phyloP scores from a whole-genome alignment of 2,888 invertebrate species.

The Anticlea derivata region DNA sequence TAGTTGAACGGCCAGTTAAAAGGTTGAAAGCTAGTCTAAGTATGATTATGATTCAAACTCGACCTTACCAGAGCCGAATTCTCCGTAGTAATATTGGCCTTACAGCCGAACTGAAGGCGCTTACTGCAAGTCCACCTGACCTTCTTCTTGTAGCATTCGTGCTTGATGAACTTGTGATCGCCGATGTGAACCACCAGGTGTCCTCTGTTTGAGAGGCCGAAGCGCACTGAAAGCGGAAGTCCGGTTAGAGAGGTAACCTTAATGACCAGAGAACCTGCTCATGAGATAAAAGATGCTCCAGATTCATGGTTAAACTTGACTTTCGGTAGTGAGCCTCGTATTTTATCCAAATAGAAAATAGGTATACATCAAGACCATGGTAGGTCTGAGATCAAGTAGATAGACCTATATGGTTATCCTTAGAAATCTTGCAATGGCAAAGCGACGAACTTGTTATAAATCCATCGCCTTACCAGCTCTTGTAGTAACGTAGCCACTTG shows the following conservation, averaged over 20 bases:
- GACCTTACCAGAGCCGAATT: constrained; percentile 60
- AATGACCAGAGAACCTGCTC: too few species aligned
- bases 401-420: too few species aligned
- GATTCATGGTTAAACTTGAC: too few species aligned
- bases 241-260: background rate
- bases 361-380: too few species aligned
- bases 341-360: too few species aligned
- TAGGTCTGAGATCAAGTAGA: too few species aligned
- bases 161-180: constrained; percentile 70
- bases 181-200: constrained; percentile 64
- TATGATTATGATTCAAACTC: constrained; percentile 64
- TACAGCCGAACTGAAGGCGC: constrained; percentile 62
- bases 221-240: constrained; percentile 56
- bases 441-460: background rate
- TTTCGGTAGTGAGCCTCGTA: too few species aligned
- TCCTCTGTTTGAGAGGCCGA: constrained; percentile 69
- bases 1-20: too few species aligned
- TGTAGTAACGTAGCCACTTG: background rate
- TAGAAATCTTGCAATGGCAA: background rate
- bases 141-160: constrained; percentile 68
- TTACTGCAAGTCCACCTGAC: constrained; percentile 74
- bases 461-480: background rate
- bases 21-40: too few species aligned
- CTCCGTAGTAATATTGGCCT: constrained; percentile 65
- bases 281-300: too few species aligned